Evolutionary conservation across 2,113 vertebrate genomes (phyloP), one percentile per base, ranked within the genome.

Genomic region (Phylloscopus trochilus): DNA sequence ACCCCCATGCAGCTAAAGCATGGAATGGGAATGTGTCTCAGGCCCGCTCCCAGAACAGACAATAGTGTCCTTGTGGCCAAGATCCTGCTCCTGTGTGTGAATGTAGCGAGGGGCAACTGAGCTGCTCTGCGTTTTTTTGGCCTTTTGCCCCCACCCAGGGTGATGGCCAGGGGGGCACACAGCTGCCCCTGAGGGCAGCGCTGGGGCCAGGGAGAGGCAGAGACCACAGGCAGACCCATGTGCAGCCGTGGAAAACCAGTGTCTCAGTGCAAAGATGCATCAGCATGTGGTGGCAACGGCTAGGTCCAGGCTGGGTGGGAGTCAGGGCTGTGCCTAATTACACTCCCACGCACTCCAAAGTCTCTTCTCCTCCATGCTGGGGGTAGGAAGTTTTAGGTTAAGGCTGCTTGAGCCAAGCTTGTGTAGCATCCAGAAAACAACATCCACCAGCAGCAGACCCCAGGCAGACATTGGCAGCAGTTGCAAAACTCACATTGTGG

Each of bases 61-160:
- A 92, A 88, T 70, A 23, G 28, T 1, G 17, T 30, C 89, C 82
- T 85, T 95, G 69, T 95, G 84, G 82, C 58, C 80, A 67, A 68
- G 47, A 47, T 19, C 39, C 56, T 12, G 24, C 21, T 63, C 52
- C 64, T 51, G 83, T 56, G 35, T 43, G 60, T 18, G 67, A 83
- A 59, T 0, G 12, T 6, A 44, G 62, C 0, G 0, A 56, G 33
- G 21, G 66, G 52, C 73, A 30, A 55, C 64, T 0, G 0, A 75
- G 68, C 10, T 4, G 66, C 66, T 59, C 49, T 1, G 14, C 0
- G 4, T 97, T 97, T 97, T 74, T 86, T 96, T 90, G 75, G 51
- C 87, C 74, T 90, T 78, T 90, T 14, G 4, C 82, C 75, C 76
- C 78, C 39, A 28, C 67, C 35, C 66, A 60, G 69, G 39, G 52